Evolutionary conservation across 64 coral and sea anemone species (phyloP), one percentile per base, ranked within the genome.

Genomic region (Trachythela sp.): DNA sequence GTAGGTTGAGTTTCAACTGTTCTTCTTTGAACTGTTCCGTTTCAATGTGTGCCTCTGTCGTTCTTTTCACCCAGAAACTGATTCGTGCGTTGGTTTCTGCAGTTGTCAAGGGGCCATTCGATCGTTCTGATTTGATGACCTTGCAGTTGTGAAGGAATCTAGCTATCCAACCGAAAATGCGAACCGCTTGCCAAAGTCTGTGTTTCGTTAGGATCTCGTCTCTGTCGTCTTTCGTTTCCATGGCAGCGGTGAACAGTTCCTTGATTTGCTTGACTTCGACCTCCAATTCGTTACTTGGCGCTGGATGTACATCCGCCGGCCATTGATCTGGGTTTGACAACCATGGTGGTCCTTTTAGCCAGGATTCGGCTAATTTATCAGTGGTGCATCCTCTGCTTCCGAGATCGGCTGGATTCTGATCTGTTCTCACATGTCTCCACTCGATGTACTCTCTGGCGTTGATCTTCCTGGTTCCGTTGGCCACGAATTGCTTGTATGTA

Each of bases 11-110:
- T 58, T 29, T 38, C 31, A 54, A 40, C 37, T 40, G 48, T 11
- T 84, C 88, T 27, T 84, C 35, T 71, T 88, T 26, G 48, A 92
- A 92, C 30, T 87, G 90, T 72, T 94, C 80, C 24, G 86, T 86
- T 13, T 54, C 36, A 35, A 54, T 58, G 34, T 83, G 32, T 33
- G 3, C 17, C 17, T 77, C 71, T 5, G 11, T 13, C 1, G 29
- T 4, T 15, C 17, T 35, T 4, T 35, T 32, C 24, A 70, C 24
- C 64, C 64, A 70, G 8, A 7, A 70, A 6, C 24, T 22, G 24
- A 70, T 22, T 70, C 29, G 71, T 4, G 11, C 3, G 1, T 38
- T 43, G 64, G 34, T 89, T 37, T 94, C 85, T n/a, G n/a, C n/a
- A n/a, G n/a, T 92, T 36, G n/a, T n/a, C n/a, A n/a, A n/a, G n/a